Percentiles rank a stretch among this genome's conserved stretches.
These are phyloP conservation scores for Cossypha heuglini DNA, from an alignment of 2,797 vertebrate species.

Conservation along the genomic window DNA sequence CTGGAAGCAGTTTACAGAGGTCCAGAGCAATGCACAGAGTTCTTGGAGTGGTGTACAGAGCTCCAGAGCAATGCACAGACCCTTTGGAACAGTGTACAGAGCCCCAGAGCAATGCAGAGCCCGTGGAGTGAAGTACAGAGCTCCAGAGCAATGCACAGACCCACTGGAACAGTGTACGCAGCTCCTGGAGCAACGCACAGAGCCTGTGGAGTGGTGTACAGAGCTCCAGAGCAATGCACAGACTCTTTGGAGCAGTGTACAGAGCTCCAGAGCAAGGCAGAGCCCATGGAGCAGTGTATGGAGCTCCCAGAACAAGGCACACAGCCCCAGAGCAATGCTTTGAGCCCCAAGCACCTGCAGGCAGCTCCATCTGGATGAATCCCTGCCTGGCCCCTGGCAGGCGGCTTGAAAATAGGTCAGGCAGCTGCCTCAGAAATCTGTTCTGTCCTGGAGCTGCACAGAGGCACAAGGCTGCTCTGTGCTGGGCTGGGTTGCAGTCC, in stretches of 20 bases:
- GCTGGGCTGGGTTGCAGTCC: neutral
- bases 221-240: too few species aligned
- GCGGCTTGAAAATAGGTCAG: neutral
- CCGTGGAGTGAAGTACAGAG: neutral
- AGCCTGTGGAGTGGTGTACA: neutral
- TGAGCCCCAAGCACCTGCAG: neutral
- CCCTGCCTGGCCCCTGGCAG: neutral
- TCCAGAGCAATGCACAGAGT: rapidly evolving
- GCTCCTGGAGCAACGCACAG: neutral
- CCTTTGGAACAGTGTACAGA: neutral
- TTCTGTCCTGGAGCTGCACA: neutral
- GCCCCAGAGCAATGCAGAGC: neutral
- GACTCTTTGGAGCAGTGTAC: neutral
- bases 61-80: neutral
- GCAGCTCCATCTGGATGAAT: neutral
- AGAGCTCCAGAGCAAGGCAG: neutral
- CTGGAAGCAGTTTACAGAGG: neutral
- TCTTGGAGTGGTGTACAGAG: neutral
- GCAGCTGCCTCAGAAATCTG: neutral
- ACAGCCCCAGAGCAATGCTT: neutral
- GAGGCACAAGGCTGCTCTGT: neutral
- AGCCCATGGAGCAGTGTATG: neutral
- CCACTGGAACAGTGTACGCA: neutral
- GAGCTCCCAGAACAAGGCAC: neutral
- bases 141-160: neutral